Evolutionary conservation across 2,888 invertebrate genomes (phyloP), one percentile per base, ranked within the genome.

Genomic region (Napeogenes inachia): DNA sequence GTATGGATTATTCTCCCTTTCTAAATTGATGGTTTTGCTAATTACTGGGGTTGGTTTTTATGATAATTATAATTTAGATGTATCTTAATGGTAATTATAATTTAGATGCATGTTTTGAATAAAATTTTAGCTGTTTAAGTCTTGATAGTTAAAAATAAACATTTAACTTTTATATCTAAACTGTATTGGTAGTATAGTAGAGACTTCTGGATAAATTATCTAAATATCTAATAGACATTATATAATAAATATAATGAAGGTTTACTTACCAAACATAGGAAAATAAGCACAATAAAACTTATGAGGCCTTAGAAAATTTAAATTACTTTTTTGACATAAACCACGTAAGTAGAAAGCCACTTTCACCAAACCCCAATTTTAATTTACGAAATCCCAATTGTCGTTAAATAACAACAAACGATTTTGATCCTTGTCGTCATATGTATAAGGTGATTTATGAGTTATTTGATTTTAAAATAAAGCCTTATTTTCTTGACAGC

Each of bases 291-390:
- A 21, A 21, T 21, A 21, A 21, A 21, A 21, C 2, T n/a, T 6
- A 47, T 6, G n/a, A n/a, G 13, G 5, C 13, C n/a, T 47, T 47
- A 13, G 6, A 47, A 21, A n/a, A 13, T 47, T n/a, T 6, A 13
- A 6, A 47, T 13, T n/a, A 13, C n/a, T 30, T 30, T 70, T 70
- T 71, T 70, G 68, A 66, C 70, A 68, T 67, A 61, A 68, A 70
- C 64, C 73, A 69, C 60, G 69, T 66, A 57, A 68, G 64, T 77
- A 81, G 83, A 84, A 84, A 85, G 76, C 73, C 71, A 80, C 87
- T 86, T 87, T 86, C 85, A 73, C 82, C 76, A 65, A 72, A 70
- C 71, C 74, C 72, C 77, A 81, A 79, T 30, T 80, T 79, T 68
- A 74, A 73, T 77, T 78, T 75, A 74, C 68, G 62, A 63, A 66